phyloP scores from a whole-genome alignment of 2,888 invertebrate species.

The Limnephilus rhombicus region DNA sequence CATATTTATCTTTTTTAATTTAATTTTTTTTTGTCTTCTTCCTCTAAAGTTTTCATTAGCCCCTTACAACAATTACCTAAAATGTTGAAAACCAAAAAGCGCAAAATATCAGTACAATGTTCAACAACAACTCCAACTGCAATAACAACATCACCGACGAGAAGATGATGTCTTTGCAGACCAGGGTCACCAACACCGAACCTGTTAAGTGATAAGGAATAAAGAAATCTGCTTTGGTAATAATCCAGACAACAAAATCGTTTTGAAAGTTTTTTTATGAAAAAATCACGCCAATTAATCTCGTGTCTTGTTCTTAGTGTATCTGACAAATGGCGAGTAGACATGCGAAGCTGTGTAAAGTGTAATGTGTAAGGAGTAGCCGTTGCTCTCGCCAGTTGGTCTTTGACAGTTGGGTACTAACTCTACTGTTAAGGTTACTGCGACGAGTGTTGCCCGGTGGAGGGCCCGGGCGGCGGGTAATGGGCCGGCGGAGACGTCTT shows the following conservation, averaged over 20 bases:
- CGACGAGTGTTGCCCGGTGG: background rate
- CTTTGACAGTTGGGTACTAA: background rate
- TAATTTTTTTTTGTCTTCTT: no score
- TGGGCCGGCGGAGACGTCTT: slow-evolving; percentile 40
- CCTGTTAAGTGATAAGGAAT: background rate
- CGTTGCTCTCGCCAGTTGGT: background rate
- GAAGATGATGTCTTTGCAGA: no score
- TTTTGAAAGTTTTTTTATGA: slow-evolving; percentile 28
- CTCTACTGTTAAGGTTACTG: background rate
- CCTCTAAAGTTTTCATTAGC: no score
- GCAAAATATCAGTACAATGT: no score
- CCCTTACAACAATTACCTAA: no score
- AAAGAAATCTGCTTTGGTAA: background rate
- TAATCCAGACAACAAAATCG: background rate
- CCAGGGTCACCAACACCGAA: no score
- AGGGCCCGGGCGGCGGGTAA: slow-evolving; percentile 29
- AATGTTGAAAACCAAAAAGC: no score
- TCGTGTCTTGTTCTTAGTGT: background rate
- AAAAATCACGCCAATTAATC: slow-evolving; percentile 25
- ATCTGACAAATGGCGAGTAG: slow-evolving; percentile 41
- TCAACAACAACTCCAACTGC: no score
- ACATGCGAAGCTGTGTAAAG: slow-evolving; percentile 18
- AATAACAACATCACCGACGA: no score
- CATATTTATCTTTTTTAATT: no score
- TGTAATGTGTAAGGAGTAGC: background rate